Conservation (phyloP, 2,797 vertebrate genomes). For the Rhinatrema bivittatum region DNA sequence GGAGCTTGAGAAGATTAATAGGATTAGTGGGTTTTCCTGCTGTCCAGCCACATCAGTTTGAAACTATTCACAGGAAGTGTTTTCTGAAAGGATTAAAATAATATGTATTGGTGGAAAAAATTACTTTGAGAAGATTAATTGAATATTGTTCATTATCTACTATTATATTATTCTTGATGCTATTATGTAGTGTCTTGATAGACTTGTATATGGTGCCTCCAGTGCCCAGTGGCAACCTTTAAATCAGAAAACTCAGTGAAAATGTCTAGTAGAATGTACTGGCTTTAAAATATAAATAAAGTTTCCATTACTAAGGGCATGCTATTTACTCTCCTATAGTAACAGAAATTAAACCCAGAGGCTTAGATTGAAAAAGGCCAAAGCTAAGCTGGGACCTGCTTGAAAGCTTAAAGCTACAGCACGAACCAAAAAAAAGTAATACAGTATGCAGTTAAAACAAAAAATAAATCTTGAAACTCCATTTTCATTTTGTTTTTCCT, state of each 20-base stretch:
- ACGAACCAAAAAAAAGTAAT: no score
- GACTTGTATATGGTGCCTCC: no score
- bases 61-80: neutral
- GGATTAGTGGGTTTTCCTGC: neutral
- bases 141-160: slow-evolving; percentile 21
- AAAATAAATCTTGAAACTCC: no score
- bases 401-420: slow-evolving; percentile 10
- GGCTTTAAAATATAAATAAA: slow-evolving; percentile 15
- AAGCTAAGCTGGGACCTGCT: neutral
- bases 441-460: no score
- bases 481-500: no score
- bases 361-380: neutral
- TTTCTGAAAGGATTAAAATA: slow-evolving; percentile 15
- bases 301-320: slow-evolving; percentile 15
- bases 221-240: slow-evolving; percentile 33
- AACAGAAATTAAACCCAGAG: slow-evolving; percentile 13
- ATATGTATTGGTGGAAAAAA: neutral
- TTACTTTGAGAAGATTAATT: no score
- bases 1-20: rapidly evolving
- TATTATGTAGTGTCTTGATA: no score
- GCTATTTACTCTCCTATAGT: slow-evolving; percentile 19
- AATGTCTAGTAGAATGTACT: slow-evolving; percentile 37
- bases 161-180: no score
- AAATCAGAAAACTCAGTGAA: slow-evolving; percentile 42
- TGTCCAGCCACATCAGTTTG: rapidly evolving